Evolutionary conservation across 1,140 invertebrate genomes (phyloP), one percentile per base, ranked within the genome.

Genomic region (Sitodiplosis mosellana): DNA sequence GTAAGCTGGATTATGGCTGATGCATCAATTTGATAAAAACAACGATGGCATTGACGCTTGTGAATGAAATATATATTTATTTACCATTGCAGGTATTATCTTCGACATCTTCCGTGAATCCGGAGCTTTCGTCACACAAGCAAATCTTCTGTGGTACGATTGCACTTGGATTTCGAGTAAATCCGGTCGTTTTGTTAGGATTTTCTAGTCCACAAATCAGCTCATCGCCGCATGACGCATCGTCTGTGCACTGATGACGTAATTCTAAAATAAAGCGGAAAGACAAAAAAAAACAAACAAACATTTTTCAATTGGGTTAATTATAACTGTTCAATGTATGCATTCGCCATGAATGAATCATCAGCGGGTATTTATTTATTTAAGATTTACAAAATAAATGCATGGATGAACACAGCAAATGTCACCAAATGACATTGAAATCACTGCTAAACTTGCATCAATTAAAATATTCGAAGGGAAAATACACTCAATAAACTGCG

Each of bases 41-140:
- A 27, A 27, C 3, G 10, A 27, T 27, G 27, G 27, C 27, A 27
- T 27, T 27, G 27, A 27, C n/a, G n/a, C 3, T 27, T 27, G 10
- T 5, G 10, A 27, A 27, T 27, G 10, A 27, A 27, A 27, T 27
- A 27, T 5, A 27, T 5, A 15, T 40, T 38, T 41, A 51, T 48
- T 54, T 45, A 74, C 72, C 70, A 44, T 59, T 73, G 59, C 72
- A 74, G 47, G 67, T 59, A 40, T 68, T 66, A 18, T 71, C 70
- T 15, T 61, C 45, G 7, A 56, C 52, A 48, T 62, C 64, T 55
- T 74, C 72, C 45, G 66, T 63, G 49, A 65, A 72, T 0, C 72
- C 72, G 43, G 61, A 69, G 33, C 72, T 70, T 8, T 63, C 63
- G 49, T 72, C 70, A 45, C 72, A 74, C 1, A 71, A 64, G 43